A percentile compares a stretch with the other conserved stretches of the same genome.
Evolutionary conservation across 2,797 vertebrate genomes (phyloP).

Genomic region (Antennarius maculatus): DNA sequence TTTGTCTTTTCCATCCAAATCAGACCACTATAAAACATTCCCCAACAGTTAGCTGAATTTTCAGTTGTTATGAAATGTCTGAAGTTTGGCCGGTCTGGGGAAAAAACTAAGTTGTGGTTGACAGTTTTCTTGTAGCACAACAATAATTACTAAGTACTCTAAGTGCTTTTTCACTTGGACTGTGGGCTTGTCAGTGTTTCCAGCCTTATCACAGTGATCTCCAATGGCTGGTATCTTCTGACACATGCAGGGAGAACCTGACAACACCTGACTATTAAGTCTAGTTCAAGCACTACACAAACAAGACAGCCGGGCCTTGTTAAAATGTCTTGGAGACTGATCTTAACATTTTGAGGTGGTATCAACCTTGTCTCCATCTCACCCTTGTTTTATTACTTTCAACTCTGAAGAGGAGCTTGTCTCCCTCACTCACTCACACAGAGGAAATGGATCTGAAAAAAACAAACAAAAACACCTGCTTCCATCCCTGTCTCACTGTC

Average conservation of each 20-base stretch:
- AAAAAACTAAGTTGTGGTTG: background rate
- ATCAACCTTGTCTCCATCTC: slow-evolving; percentile 38
- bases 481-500: slow-evolving; percentile 13
- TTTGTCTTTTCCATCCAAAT: slow-evolving; percentile 3
- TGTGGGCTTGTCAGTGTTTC: slow-evolving; percentile 37
- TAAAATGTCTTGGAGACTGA: slow-evolving; percentile 55
- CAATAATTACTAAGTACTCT: slow-evolving; percentile 11
- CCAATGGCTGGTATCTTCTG: slow-evolving; percentile 34
- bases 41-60: background rate
- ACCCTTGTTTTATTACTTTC: slow-evolving; percentile 40
- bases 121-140: slow-evolving; percentile 33
- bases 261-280: slow-evolving; percentile 64
- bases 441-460: slow-evolving; percentile 12
- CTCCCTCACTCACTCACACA: slow-evolving; percentile 16
- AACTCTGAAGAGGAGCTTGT: slow-evolving; percentile 18
- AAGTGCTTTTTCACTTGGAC: slow-evolving; percentile 17
- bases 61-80: slow-evolving; percentile 19
- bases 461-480: slow-evolving; percentile 1
- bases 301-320: slow-evolving; percentile 63
- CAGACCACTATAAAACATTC: background rate
- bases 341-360: slow-evolving; percentile 25
- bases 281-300: slow-evolving; percentile 48
- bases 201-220: slow-evolving; percentile 35
- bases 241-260: slow-evolving; percentile 53
- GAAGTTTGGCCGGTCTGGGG: background rate